Base-by-base conservation (phyloP, 2,797 vertebrate species). In the Enteromius treurensis region DNA sequence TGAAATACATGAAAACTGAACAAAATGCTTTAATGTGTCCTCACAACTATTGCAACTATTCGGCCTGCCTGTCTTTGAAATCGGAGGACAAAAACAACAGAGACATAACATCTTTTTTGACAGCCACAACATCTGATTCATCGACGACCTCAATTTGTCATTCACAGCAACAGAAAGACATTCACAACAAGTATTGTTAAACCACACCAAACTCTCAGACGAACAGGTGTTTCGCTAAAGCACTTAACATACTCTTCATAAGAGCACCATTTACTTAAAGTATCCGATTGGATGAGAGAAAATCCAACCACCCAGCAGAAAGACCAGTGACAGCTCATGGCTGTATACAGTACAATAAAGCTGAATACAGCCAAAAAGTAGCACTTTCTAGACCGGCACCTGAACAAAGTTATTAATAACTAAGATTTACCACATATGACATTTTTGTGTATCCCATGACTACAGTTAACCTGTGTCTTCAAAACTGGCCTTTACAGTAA, bases 181-280 rank as follows among this genome's bases (percentile, higher is more conserved):
- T 64, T 29, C 53, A 83, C 77, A 83, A 67, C 80, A 83, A 67
- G 78, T 67, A 60, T 83, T 40, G 58, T 58, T 80, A 49, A 79
- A 74, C n/a, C 80, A 75, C 70, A 53, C 69, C 34, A 45, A 64
- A 58, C 71, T 65, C 47, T 49, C 29, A 53, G 65, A 62, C 26
- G 26, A 26, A 26, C 26, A 26, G 26, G 53, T 5, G 51, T 55
- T 58, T 80, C 37, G 13, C 77, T 51, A 17, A 78, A 77, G 49
- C 55, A 62, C 76, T 79, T 55, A 37, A 60, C 65, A 82, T 79
- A 75, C 85, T 67, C 81, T 82, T 78, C 51, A 55, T 47, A 62
- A 67, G 55, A 73, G 67, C 87, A 83, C 85, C 82, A 78, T 75
- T 85, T 86, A 47, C 49, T 74, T 23, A 82, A 79, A 70, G 70